Conservation (phyloP, 2,113 vertebrate genomes). For the Papio anubis region DNA sequence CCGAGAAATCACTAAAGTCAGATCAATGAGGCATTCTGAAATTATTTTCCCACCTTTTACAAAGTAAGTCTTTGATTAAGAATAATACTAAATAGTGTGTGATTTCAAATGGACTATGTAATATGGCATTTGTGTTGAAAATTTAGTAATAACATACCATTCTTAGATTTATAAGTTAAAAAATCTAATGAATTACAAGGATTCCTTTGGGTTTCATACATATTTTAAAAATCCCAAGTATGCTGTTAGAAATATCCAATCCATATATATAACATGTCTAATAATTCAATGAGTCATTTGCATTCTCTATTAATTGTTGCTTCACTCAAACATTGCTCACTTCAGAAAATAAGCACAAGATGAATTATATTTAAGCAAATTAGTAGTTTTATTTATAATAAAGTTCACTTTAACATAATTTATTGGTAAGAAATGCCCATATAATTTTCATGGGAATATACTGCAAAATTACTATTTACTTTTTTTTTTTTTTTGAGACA, state of each 20-base stretch:
- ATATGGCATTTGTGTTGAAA: neutral
- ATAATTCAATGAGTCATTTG: too few relatives aligned
- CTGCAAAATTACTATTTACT: neutral
- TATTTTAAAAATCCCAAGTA: neutral
- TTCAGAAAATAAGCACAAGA: neutral
- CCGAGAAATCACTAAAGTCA: neutral
- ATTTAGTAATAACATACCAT: neutral
- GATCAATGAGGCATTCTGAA: slow-evolving; percentile 7
- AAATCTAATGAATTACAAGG: neutral
- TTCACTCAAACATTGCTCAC: too few relatives aligned
- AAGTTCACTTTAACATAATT: slow-evolving; percentile 21
- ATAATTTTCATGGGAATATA: slow-evolving; percentile 5
- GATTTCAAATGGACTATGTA: neutral
- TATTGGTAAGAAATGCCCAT: neutral
- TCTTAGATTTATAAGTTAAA: neutral
- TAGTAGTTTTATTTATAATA: neutral
- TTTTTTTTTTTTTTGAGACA: too few relatives aligned
- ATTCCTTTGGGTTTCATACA: neutral
- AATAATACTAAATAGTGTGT: neutral
- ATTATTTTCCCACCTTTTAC: neutral
- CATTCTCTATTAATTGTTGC: too few relatives aligned
- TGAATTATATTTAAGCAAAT: neutral
- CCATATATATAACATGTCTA: too few relatives aligned
- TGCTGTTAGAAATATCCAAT: neutral
- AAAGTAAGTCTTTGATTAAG: slow-evolving; percentile 12